Evolutionary conservation across 1,140 invertebrate species (phyloP), one percentile per base, ranked within the genome.

Genomic region (Drosophila guanche): DNA sequence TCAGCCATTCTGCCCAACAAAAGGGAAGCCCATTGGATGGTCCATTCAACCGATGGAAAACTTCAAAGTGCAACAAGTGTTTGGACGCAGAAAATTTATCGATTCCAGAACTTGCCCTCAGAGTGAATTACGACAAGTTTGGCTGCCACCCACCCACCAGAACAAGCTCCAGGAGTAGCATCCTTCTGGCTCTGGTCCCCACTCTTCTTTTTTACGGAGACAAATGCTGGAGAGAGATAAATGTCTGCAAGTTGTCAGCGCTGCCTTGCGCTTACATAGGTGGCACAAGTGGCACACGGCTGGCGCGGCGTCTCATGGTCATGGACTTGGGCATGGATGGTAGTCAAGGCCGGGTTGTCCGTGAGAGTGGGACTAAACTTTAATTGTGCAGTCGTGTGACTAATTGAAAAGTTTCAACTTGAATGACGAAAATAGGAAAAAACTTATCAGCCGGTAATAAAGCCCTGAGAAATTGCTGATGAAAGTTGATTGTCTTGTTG

Each of bases 81-180:
- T 86, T 58, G 75, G 70, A 61, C 57, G 59, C 58, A 37, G 68
- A 66, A 76, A 86, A 86, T 86, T 86, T 86, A 86, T 86, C 55
- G 83, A 78, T 69, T 74, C 70, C 63, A 70, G 71, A 85, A 88
- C 74, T 86, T 86, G 61, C 42, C 42, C 76, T 83, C 66, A 68
- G 67, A 83, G 83, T 86, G 75, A 86, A 83, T 86, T 86, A 86
- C 83, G 83, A 76, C 81, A 86, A 85, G 77, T 86, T 86, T 48
- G 66, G 47, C 61, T n/a, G 45, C 12, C 27, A 6, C 0, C 5
- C 1, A 8, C 3, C 29, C 29, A 33, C 29, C 29, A 33, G 29
- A 33, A 33, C 33, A 37, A 12, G 40, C 54, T 40, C 37, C 46
- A n/a, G 8, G 42, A 37, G 58, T 27, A 41, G 33, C 42, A 56